Percentiles rank a stretch among this genome's conserved stretches.
phyloP scores from a whole-genome alignment of 2,888 invertebrate genomes.

The Oxyscelio sp. region DNA sequence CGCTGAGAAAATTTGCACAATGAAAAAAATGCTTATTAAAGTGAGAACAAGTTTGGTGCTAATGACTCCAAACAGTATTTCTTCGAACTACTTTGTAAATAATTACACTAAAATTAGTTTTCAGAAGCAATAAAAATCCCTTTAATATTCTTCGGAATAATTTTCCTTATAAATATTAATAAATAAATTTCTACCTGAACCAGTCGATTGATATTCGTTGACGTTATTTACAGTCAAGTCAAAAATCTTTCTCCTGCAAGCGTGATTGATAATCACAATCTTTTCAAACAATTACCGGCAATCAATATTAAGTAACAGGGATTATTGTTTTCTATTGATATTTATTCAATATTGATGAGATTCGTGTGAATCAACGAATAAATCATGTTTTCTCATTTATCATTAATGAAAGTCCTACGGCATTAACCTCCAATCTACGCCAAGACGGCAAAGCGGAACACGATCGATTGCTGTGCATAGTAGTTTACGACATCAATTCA shows the following conservation, averaged over 20 bases:
- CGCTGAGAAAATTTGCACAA: too few species aligned
- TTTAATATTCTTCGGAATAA: too few species aligned
- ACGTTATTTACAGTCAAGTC: neutral
- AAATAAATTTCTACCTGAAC: too few species aligned
- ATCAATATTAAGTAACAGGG: constrained; percentile 48
- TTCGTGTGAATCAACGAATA: constrained; percentile 59
- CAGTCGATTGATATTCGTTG: too few species aligned
- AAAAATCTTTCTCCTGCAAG: constrained; percentile 1
- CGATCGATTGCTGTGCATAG: constrained; percentile 69
- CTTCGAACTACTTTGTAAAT: too few species aligned
- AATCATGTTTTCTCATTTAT: constrained; percentile 68
- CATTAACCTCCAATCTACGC: constrained; percentile 67
- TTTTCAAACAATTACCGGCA: constrained; percentile 21
- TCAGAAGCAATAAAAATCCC: too few species aligned
- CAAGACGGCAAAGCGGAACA: constrained; percentile 65
- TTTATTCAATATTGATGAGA: constrained; percentile 60
- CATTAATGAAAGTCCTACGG: constrained; percentile 72
- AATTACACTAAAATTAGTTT: too few species aligned
- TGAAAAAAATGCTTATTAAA: too few species aligned
- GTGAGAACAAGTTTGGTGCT: too few species aligned
- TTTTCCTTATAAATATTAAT: too few species aligned
- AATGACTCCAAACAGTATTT: too few species aligned
- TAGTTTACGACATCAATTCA: constrained; percentile 82
- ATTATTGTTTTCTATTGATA: constrained; percentile 66
- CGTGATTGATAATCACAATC: constrained; percentile 43